A percentile compares a stretch with the other conserved stretches of the same genome.
These are phyloP conservation scores for Phortica variegata DNA, from an alignment of 1,140 invertebrate species.

Conservation along the genomic window DNA sequence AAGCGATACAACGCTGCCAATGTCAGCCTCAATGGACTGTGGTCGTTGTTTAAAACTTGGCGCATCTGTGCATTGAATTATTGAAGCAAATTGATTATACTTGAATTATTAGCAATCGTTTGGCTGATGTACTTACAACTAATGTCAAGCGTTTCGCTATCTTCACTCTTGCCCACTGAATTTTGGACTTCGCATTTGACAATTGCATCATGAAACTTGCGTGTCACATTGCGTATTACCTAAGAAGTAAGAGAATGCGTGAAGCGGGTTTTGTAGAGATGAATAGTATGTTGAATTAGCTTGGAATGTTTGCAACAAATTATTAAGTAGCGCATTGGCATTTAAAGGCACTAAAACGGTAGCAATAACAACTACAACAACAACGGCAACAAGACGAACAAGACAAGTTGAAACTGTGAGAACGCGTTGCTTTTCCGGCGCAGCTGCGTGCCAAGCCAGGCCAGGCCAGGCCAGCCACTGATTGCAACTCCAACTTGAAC, in stretches of 20 bases:
- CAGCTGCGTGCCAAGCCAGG: too few relatives aligned
- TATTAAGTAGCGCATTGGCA: too few relatives aligned
- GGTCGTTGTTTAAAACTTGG: constrained; percentile 70
- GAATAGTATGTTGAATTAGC: constrained; percentile 24
- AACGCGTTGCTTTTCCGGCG: constrained; percentile 30
- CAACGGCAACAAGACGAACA: too few relatives aligned
- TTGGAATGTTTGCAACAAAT: constrained; percentile 35
- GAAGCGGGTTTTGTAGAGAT: constrained; percentile 8
- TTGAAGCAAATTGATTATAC: background rate
- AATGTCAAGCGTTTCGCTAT: constrained; percentile 73
- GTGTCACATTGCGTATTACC: constrained; percentile 68
- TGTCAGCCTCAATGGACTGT: constrained; percentile 69
- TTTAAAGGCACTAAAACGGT: too few relatives aligned
- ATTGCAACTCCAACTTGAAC: constrained; percentile 23
- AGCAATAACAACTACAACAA: too few relatives aligned
- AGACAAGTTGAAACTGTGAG: too few relatives aligned
- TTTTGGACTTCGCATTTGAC: constrained; percentile 82
- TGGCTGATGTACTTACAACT: constrained; percentile 64
- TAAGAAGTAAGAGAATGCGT: constrained; percentile 8
- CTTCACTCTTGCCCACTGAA: constrained; percentile 73
- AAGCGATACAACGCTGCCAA: constrained; percentile 68
- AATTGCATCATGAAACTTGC: constrained; percentile 71
- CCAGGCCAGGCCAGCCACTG: constrained; percentile 9
- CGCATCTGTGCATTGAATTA: constrained; percentile 44
- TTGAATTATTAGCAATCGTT: background rate